Percentiles rank a stretch among this genome's conserved stretches.
These are phyloP conservation scores for Gymnorhina tibicen DNA, from an alignment of 2,113 vertebrate species.

Conservation along the genomic window DNA sequence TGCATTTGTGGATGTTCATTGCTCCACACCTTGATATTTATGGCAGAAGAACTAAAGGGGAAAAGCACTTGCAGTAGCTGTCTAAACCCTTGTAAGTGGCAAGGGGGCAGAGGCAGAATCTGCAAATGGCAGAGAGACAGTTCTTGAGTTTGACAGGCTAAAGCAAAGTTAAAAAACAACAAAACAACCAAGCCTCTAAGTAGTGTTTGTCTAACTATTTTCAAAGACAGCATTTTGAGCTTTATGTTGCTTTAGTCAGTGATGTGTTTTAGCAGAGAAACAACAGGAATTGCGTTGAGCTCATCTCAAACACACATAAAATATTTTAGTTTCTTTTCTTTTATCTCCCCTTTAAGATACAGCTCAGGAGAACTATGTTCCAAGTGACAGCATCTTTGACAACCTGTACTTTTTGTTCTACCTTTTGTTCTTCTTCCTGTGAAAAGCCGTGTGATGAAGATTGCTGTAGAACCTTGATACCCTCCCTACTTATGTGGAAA, in stretches of 20 bases:
- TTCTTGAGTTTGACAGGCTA: constrained; percentile 36
- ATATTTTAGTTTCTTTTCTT: constrained; percentile 59
- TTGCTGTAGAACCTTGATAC: constrained; percentile 17
- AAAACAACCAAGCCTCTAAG: constrained; percentile 16
- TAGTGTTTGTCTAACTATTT: constrained; percentile 57
- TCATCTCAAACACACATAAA: constrained; percentile 62
- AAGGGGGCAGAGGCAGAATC: neutral
- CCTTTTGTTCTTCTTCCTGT: constrained; percentile 49
- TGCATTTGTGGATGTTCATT: neutral
- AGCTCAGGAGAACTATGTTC: constrained; percentile 51
- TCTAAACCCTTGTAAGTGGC: neutral
- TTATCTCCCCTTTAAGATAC: constrained; percentile 56
- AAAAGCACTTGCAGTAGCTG: neutral
- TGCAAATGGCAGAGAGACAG: neutral
- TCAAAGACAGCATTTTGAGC: constrained; percentile 56
- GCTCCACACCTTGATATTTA: neutral
- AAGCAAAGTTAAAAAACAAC: constrained; percentile 32
- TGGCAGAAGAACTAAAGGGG: neutral
- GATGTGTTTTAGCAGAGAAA: constrained; percentile 57
- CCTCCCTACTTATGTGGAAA: neutral
- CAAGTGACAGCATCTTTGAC: constrained; percentile 61
- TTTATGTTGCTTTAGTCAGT: constrained; percentile 58
- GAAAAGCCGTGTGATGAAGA: constrained; percentile 13
- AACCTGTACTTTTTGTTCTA: constrained; percentile 53
- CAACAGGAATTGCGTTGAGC: constrained; percentile 18